Evolutionary conservation across 2,888 invertebrate species (phyloP), one percentile per base, ranked within the genome.

Genomic region (Mantis religiosa): DNA sequence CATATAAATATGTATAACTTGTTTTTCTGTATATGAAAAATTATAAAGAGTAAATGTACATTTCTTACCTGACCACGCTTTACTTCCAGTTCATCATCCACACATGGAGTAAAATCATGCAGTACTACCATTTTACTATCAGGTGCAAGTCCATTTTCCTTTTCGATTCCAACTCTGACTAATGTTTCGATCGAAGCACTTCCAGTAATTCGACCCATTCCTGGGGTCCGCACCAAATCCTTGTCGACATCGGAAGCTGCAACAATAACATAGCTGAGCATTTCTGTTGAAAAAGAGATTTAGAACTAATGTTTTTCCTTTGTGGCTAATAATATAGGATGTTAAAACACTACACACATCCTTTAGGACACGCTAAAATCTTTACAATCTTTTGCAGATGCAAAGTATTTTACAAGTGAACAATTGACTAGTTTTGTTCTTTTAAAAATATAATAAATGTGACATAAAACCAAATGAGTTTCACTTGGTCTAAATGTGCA

Each of bases 71-170:
- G 98, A 88, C 99, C 98, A 88, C 98, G 95, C 93, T 96, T 97
- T 88, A 97, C 97, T 94, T 98, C 97, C 84, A 99, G 94, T 92
- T 99, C 98, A 93, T 98, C 98, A 92, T 98, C 98, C 1, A 98
- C 98, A 92, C 98, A 98, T 0, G 98, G 98, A 25, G 97, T 97
- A 93, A 99, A 99, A 93, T 98, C 98, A 93, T 98, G 98, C 15
- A 98, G 94, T 82, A 98, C 98, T 90, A 98, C 97, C 98, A 98
- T 98, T 94, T 98, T 98, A 87, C 98, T 98, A 92, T 98, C 98
- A 0, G 98, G 98, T 90, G 98, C 97, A 12, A 98, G 94, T 1
- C 98, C 98, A 93, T 98, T 97, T 93, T 98, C 98, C 92, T 98
- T 98, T 92, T 98, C 98, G 90, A 98, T 97, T 27, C 98, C 98